Base-by-base conservation (phyloP, 2,888 invertebrate genomes). In the Hirtodrosophila histrioides region DNA sequence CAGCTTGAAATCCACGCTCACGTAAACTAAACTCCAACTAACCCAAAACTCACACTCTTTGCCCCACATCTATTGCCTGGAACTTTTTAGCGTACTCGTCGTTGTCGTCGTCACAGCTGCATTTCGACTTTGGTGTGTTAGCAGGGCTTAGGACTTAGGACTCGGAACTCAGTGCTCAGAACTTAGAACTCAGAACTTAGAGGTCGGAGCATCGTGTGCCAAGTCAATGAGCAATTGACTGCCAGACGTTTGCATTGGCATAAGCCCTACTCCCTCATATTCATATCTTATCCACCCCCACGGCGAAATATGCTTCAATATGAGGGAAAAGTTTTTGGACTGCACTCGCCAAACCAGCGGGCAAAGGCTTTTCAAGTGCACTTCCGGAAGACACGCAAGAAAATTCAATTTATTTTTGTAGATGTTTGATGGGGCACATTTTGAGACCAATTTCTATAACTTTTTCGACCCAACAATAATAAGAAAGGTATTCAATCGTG, bases 1-100 rank as follows among this genome's bases (percentile, higher is more conserved):
- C 85, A 82, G 86, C 83, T 88, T 86, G 87, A 88, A 88, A 84
- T 88, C 88, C 68, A 70, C 84, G 83, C 80, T 63, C 86, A 80
- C 88, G 84, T 83, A 80, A 88, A 83, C 88, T 84, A 71, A 83
- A 83, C 79, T 83, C 56, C 49, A 69, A 79, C 86, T 79, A 80
- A 80, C 67, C 69, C 69, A n/a, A 69, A 69, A 63, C 72, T 69
- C 63, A 31, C 50, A 62, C 49, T 8, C 31, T 9, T 9, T 3
- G 8, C 31, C 9, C 36, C 39, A 6, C n/a, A 6, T 27, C 35
- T 24, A 31, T 31, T 31, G 9, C 31, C 9, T 7, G 9, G 31
- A 31, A 31, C 31, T 31, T 31, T 31, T 31, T 7, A 31, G 4
- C 33, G 6, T 40, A 5, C 2, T 33, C 43, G 17, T 35, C 36